Base-by-base conservation (phyloP, 53 echinoderm and acorn worm species). In the Apostichopus leukothele region DNA sequence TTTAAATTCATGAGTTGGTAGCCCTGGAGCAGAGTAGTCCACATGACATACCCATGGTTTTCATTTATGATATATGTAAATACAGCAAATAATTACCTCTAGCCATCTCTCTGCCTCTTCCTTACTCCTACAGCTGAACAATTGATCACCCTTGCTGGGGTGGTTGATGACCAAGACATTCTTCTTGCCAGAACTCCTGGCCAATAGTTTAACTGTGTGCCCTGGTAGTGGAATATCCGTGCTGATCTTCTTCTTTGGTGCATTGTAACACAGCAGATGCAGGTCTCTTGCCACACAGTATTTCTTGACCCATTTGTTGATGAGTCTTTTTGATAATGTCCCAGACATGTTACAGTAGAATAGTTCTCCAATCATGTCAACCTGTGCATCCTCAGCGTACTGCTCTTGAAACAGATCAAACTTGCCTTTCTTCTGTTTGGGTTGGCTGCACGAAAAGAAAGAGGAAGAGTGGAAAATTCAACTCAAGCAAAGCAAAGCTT, bases 31-130 rank as follows among this genome's bases (percentile, higher is more conserved):
- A 39, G 39, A 39, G 39, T 39, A 39, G 39, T 39, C 39, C 39
- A 39, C 39, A 2, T 39, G 39, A 39, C 39, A 39, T 39, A 39
- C 39, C 39, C 39, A 39, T 39, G 39, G 39, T 39, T 39, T 39
- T 39, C 39, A 39, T 39, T 39, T 39, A 39, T 39, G 3, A 3
- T 2, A 39, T 39, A 39, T 39, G 39, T 39, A 39, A 39, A 39
- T 39, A 39, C 39, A 39, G 39, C 8, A 57, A 57, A 57, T 57
- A 57, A 57, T 18, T 54, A 93, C 93, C 93, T 91, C 93, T 68
- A 93, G 52, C 93, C 93, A 93, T 84, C 89, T 91, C 26, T 93
- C 91, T 21, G 93, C 93, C 22, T 90, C 93, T 79, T 88, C 90
- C 53, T 91, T 76, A 10, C 84, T 76, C 73, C 88, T 85, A 21